These are phyloP conservation scores for Orthonevra nobilis DNA, from an alignment of 2,888 invertebrate species.

Conservation along the genomic window DNA sequence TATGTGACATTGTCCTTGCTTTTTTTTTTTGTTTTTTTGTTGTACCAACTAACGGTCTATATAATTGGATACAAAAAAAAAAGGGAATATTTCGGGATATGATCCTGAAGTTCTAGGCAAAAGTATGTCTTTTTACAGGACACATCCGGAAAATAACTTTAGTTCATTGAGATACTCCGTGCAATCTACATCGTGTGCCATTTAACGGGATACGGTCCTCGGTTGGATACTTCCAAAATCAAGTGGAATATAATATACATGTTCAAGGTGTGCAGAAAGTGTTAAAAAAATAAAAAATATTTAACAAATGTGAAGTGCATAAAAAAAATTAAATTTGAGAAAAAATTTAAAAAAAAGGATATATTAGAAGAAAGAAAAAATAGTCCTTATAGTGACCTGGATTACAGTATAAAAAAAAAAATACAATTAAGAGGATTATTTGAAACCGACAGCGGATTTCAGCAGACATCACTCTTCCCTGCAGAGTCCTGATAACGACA, in stretches of 20 bases:
- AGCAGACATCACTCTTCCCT: constrained; percentile 1
- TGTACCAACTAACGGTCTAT: constrained; percentile 52
- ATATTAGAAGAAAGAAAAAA: too few relatives aligned
- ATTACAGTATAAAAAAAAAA: constrained; percentile 2
- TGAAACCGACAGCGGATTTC: neutral
- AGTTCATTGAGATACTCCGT: constrained; percentile 74
- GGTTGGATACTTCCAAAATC: constrained; percentile 10
- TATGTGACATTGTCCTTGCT: constrained; percentile 58
- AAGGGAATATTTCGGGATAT: constrained; percentile 68
- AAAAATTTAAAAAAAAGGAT: constrained; percentile 2
- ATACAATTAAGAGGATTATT: constrained; percentile 22
- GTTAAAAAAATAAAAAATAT: neutral
- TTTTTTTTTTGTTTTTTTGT: too few relatives aligned
- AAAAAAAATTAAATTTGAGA: neutral
- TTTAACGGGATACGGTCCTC: constrained; percentile 48
- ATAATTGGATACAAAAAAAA: constrained; percentile 34
- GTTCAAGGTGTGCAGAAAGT: constrained; percentile 1
- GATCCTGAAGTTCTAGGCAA: constrained; percentile 59
- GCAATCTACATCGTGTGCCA: constrained; percentile 72
- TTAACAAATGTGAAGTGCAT: constrained; percentile 6
- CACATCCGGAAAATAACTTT: constrained; percentile 73
- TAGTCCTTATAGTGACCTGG: constrained; percentile 28
- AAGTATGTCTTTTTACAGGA: constrained; percentile 71
- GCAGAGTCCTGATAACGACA: constrained; percentile 34
- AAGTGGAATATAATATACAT: neutral